These are phyloP conservation scores for Apostichopus japonicus DNA, from an alignment of 35 echinoderm and acorn worm species.

Conservation along the genomic window DNA sequence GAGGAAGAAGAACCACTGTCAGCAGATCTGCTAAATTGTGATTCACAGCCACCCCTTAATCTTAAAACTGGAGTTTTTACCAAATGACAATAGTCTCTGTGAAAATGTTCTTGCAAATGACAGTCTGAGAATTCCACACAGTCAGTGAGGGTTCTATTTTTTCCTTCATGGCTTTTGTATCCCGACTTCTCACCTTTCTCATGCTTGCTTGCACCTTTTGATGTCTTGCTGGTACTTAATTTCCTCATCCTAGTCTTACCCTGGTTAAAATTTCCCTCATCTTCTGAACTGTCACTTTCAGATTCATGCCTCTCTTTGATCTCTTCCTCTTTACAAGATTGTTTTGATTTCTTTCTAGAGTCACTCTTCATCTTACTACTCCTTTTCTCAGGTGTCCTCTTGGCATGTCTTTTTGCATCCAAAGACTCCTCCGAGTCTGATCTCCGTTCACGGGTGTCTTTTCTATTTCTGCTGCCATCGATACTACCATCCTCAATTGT, in stretches of 20 bases:
- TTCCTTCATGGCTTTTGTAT: conserved; percentile 7
- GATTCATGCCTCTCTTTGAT: neutral
- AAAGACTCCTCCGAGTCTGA: conserved; percentile 33
- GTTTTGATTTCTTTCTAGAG: conserved; percentile 28
- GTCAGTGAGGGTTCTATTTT: neutral
- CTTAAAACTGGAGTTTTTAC: conserved; percentile 5
- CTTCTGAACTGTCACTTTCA: conserved; percentile 45
- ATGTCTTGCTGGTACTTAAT: neutral
- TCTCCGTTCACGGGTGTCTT: neutral
- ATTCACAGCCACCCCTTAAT: conserved; percentile 36
- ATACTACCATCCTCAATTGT: conserved; percentile 1
- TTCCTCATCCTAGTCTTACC: neutral
- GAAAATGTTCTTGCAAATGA: neutral
- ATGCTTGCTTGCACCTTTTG: neutral
- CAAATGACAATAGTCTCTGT: neutral
- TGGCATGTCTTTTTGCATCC: neutral
- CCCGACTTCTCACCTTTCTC: neutral
- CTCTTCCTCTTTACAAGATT: conserved; percentile 29
- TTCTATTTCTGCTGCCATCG: neutral
- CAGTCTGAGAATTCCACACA: neutral
- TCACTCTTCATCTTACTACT: neutral
- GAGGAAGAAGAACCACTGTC: neutral
- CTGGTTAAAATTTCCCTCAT: conserved; percentile 3
- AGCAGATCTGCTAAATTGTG: neutral
- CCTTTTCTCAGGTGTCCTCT: neutral